These are phyloP conservation scores for Matsumyia berberina DNA, from an alignment of 2,888 invertebrate genomes.

Conservation along the genomic window DNA sequence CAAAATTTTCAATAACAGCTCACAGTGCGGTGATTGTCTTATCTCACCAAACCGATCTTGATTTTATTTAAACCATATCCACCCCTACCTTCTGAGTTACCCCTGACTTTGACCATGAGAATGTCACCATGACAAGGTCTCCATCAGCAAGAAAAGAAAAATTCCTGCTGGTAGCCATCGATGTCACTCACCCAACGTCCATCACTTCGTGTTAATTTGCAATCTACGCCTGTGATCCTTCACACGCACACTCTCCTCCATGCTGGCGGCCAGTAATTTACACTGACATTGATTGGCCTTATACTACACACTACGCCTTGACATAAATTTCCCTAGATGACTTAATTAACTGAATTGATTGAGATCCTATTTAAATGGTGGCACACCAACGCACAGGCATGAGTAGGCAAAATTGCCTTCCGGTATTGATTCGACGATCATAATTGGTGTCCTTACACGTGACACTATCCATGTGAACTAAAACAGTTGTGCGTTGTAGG, in stretches of 20 bases:
- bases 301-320: slow-evolving; percentile 11
- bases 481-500: slow-evolving; percentile 16
- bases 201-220: slow-evolving; percentile 48
- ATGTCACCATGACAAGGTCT: slow-evolving; percentile 6
- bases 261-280: slow-evolving; percentile 45
- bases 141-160: slow-evolving; percentile 5
- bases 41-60: slow-evolving; percentile 44
- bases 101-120: slow-evolving; percentile 23
- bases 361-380: slow-evolving; percentile 21
- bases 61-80: slow-evolving; percentile 32
- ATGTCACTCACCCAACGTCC: slow-evolving; percentile 38
- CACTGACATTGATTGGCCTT: slow-evolving; percentile 39
- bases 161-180: slow-evolving; percentile 52
- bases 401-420: not conserved
- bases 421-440: slow-evolving; percentile 10
- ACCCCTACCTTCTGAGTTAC: not conserved
- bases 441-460: slow-evolving; percentile 20
- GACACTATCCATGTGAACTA: slow-evolving; percentile 18
- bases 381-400: not conserved
- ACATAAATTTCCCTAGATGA: slow-evolving; percentile 26
- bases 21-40: slow-evolving; percentile 26
- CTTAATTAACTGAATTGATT: slow-evolving; percentile 52
- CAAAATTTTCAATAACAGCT: slow-evolving; percentile 17
- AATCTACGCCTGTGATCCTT: slow-evolving; percentile 20
- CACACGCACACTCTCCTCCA: not conserved